Conservation (phyloP, 2,113 vertebrate species). For the Leucoraja erinaceus region DNA sequence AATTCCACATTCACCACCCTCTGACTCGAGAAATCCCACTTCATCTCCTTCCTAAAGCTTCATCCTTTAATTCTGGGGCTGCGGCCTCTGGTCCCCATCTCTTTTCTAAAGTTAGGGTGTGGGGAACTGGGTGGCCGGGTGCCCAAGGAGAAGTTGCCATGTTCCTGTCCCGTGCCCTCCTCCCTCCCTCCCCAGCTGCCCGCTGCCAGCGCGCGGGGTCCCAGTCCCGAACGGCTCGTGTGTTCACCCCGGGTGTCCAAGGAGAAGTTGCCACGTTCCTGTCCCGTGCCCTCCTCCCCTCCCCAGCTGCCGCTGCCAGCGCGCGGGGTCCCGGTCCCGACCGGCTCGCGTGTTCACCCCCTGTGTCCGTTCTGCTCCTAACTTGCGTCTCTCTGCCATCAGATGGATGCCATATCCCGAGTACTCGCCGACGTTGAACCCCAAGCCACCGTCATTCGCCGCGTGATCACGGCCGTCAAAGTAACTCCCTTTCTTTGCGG, state of each 20-base stretch:
- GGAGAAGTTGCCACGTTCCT: too few relatives aligned
- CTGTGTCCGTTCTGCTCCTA: background rate
- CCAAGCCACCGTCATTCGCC: conserved; percentile 15
- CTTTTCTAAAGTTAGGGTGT: too few relatives aligned
- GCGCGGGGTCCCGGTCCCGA: background rate
- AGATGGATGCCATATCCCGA: conserved; percentile 23
- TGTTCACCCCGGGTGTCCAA: background rate
- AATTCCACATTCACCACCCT: too few relatives aligned
- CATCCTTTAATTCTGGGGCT: too few relatives aligned
- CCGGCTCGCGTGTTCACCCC: background rate
- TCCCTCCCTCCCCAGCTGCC: too few relatives aligned
- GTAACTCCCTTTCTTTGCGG: conserved; percentile 22
- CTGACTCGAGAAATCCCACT: too few relatives aligned
- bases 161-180: too few relatives aligned
- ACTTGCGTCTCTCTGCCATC: conserved; percentile 23
- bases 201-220: background rate
- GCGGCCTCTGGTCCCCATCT: too few relatives aligned
- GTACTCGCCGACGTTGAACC: conserved; percentile 9
- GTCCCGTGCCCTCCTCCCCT: too few relatives aligned
- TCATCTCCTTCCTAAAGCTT: too few relatives aligned
- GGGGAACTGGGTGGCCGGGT: too few relatives aligned
- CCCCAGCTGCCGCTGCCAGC: background rate
- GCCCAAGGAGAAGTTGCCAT: too few relatives aligned
- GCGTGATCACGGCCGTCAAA: conserved; percentile 15
- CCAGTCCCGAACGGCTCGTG: background rate